These are phyloP conservation scores for Kryptolebias ocellatus DNA, from an alignment of 2,797 vertebrate species.

Conservation along the genomic window DNA sequence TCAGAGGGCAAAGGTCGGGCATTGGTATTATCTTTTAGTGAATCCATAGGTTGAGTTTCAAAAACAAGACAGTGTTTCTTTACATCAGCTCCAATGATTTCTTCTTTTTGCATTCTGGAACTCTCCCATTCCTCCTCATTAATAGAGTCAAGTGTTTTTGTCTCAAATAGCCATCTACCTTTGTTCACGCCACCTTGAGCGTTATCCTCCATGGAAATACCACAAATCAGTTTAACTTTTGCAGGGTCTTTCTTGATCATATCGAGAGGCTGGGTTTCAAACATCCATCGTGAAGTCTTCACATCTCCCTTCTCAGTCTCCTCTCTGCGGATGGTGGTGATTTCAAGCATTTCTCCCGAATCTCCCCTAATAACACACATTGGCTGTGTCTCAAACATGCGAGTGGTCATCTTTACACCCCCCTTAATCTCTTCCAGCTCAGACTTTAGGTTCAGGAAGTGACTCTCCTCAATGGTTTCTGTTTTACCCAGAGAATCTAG, in stretches of 20 bases:
- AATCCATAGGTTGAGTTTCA: slow-evolving; percentile 89
- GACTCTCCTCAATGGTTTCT: slow-evolving; percentile 84
- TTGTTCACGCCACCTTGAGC: slow-evolving; percentile 80
- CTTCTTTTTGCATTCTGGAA: slow-evolving; percentile 80
- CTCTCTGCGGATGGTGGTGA: slow-evolving; percentile 87
- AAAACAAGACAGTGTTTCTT: slow-evolving; percentile 89
- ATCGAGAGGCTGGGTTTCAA: slow-evolving; percentile 88
- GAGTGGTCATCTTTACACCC: slow-evolving; percentile 87
- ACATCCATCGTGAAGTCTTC: slow-evolving; percentile 87
- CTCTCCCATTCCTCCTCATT: slow-evolving; percentile 87
- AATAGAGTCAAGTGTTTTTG: slow-evolving; percentile 87
- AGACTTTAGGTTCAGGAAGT: slow-evolving; percentile 87
- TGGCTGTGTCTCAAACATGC: slow-evolving; percentile 88
- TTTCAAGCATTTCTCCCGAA: slow-evolving; percentile 88
- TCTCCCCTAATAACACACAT: slow-evolving; percentile 88
- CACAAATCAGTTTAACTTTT: slow-evolving; percentile 85
- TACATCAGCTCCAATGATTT: slow-evolving; percentile 88
- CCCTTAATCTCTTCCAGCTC: slow-evolving; percentile 90
- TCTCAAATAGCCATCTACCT: slow-evolving; percentile 90
- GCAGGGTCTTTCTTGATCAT: slow-evolving; percentile 86
- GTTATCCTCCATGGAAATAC: slow-evolving; percentile 88
- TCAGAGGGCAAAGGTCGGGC: slow-evolving; percentile 69
- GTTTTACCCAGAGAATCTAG: slow-evolving; percentile 85
- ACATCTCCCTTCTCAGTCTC: slow-evolving; percentile 88
- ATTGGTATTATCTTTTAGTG: slow-evolving; percentile 85